These are phyloP conservation scores for Calonectris borealis DNA, from an alignment of 2,113 vertebrate species.

Conservation along the genomic window DNA sequence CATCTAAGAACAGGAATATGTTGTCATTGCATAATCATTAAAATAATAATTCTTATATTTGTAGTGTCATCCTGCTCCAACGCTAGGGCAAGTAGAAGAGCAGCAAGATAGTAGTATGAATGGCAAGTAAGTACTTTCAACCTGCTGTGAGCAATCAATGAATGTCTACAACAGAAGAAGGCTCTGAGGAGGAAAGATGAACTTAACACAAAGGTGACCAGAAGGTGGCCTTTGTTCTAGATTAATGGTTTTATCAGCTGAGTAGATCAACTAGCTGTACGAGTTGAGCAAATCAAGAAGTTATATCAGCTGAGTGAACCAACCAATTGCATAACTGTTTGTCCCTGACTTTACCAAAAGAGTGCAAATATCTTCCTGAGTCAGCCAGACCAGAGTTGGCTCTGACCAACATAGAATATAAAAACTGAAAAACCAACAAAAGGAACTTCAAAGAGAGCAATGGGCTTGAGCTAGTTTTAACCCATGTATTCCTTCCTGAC, in stretches of 20 bases:
- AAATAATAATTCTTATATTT: neutral
- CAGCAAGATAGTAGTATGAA: neutral
- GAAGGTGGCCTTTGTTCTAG: neutral
- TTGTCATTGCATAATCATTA: neutral
- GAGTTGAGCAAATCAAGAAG: neutral
- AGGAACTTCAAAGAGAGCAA: neutral
- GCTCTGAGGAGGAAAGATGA: neutral
- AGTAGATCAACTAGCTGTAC: neutral
- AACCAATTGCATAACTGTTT: neutral
- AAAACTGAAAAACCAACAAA: neutral
- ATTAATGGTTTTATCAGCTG: neutral
- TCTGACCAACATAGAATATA: neutral
- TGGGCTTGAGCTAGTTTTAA: neutral
- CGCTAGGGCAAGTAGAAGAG: neutral
- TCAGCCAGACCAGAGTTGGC: neutral
- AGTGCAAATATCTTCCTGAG: neutral
- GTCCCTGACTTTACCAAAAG: neutral
- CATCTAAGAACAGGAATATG: neutral
- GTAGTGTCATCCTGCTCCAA: neutral
- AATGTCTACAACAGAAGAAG: neutral
- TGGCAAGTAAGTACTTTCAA: neutral
- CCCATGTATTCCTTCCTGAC: neutral
- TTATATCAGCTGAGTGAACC: neutral
- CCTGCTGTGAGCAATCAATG: neutral
- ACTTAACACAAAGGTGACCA: neutral